These are phyloP conservation scores for Heliopora coerulea DNA, from an alignment of 92 coral and sea anemone species.

Conservation along the genomic window DNA sequence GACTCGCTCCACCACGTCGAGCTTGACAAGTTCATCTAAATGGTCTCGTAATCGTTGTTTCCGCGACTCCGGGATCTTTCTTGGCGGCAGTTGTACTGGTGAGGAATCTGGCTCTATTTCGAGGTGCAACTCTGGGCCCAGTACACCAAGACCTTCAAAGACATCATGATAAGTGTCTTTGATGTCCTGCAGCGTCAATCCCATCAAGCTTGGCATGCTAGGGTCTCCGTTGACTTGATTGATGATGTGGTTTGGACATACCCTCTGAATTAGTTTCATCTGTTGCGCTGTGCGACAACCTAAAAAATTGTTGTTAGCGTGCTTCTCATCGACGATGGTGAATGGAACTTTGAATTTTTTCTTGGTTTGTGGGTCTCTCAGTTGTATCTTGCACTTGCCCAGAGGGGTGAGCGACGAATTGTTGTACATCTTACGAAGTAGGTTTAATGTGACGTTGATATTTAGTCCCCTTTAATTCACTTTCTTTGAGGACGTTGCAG, in stretches of 20 bases:
- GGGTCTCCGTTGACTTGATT: slow-evolving; percentile 10
- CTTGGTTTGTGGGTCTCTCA: slow-evolving; percentile 14
- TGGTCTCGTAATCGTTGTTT: slow-evolving; percentile 31
- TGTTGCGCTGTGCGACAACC: slow-evolving; percentile 30
- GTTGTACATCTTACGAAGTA: slow-evolving; percentile 46
- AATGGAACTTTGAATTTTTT: slow-evolving; percentile 31
- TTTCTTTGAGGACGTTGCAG: slow-evolving; percentile 27
- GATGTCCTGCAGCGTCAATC: slow-evolving; percentile 13
- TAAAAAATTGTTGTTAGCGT: slow-evolving; percentile 5
- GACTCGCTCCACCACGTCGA: slow-evolving; percentile 11
- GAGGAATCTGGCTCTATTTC: slow-evolving; percentile 30
- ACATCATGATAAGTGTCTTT: slow-evolving; percentile 5
- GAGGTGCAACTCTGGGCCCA: slow-evolving; percentile 39
- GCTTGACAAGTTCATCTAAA: slow-evolving; percentile 25
- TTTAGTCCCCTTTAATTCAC: slow-evolving; percentile 22
- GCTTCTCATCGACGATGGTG: slow-evolving; percentile 17
- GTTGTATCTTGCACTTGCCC: slow-evolving; percentile 12
- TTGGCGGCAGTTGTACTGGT: slow-evolving; percentile 39
- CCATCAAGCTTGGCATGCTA: not conserved
- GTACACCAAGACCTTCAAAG: not conserved
- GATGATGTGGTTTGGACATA: not conserved
- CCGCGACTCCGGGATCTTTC: slow-evolving; percentile 30
- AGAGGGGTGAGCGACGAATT: slow-evolving; percentile 3
- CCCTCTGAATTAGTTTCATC: slow-evolving; percentile 5
- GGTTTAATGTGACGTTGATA: slow-evolving; percentile 12